Base-by-base conservation (phyloP, 2,888 invertebrate genomes). In the Dynastes maya region DNA sequence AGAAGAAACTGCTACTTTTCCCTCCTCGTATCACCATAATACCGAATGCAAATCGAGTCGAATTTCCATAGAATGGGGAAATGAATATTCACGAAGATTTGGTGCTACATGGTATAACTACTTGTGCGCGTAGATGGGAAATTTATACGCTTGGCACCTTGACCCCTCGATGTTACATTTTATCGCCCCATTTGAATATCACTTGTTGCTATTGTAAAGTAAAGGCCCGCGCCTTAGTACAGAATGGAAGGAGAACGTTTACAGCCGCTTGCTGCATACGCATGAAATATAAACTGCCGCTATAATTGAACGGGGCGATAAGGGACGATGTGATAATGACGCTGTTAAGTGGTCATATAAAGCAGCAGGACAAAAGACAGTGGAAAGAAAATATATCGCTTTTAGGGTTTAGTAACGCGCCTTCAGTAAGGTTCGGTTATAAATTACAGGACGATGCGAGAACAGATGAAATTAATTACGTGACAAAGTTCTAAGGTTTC, bases 141-240 rank as follows among this genome's bases (percentile, higher is more conserved):
- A 74, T 74, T 74, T 74, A 74, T 74, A 45, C 63, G 72, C 61
- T 27, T 63, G 72, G 72, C 72, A 74, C 72, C 72, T 74, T 74
- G 72, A 74, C 78, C 72, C 72, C 72, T 58, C 16, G 55, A 74
- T 63, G 72, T 74, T 74, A 74, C 45, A 74, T 45, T 74, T 74
- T 80, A 81, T 82, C 82, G 80, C 74, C 79, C 74, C 80, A 82
- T 82, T 82, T 82, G 81, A 82, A 82, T 82, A 82, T 82, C 81
- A 79, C 80, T 81, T 81, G 81, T 82, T 82, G 82, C 72, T 65
- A 63, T 74, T 74, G 72, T 67, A 65, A 79, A 45, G 11, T 45
- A 45, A 45, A 45, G 32, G 51, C 71, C 75, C 61, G 22, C 70
- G 68, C 78, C 32, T 4, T 67, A n/a, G 16, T 45, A 67, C 22